These are phyloP conservation scores for Stomatorhinus walkeri DNA, from an alignment of 2,797 vertebrate genomes.

Conservation along the genomic window DNA sequence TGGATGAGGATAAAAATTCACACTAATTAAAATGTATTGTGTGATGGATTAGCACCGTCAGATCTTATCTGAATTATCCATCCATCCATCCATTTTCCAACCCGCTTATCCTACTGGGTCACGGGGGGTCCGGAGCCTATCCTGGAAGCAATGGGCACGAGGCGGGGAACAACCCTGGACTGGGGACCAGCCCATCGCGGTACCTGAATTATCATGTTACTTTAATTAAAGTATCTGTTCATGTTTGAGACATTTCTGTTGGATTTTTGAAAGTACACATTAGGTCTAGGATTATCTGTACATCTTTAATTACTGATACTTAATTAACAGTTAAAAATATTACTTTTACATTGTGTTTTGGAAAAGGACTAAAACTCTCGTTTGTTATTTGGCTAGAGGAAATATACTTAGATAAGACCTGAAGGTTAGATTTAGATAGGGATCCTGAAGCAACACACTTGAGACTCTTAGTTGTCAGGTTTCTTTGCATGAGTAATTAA, in stretches of 20 bases:
- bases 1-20: neutral
- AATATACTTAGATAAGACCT: neutral
- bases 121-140: no score
- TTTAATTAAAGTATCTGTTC: neutral
- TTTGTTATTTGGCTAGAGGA: neutral
- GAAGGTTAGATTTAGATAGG: neutral
- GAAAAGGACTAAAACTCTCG: neutral
- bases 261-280: neutral
- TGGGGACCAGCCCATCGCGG: no score
- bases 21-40: neutral
- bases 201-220: neutral
- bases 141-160: no score
- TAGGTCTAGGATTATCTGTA: neutral
- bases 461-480: neutral
- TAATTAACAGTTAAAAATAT: neutral
- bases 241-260: neutral
- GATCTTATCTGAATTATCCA: neutral
- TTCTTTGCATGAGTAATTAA: neutral
- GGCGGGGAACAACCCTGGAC: no score
- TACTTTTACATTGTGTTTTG: neutral
- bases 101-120: no score
- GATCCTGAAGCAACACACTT: neutral
- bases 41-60: neutral
- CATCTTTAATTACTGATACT: neutral
- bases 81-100: no score